These are phyloP conservation scores for Hyles euphorbiae DNA, from an alignment of 1,140 invertebrate species.

Conservation along the genomic window DNA sequence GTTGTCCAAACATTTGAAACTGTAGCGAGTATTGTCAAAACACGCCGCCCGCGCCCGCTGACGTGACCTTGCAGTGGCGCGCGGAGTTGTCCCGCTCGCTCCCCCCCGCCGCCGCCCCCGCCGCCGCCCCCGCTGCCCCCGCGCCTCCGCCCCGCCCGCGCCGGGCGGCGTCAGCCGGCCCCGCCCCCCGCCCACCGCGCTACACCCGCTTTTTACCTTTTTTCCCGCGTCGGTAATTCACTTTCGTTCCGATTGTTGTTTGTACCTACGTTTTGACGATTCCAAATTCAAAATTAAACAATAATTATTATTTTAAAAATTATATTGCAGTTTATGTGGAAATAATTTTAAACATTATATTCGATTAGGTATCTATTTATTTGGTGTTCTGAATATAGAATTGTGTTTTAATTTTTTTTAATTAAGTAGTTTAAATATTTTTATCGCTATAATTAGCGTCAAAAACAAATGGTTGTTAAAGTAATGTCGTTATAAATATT, in stretches of 20 bases:
- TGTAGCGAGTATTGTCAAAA: too few species aligned
- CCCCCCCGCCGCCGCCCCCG: conserved; percentile 1
- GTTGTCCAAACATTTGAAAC: background rate
- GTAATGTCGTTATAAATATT: too few species aligned
- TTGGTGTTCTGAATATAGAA: too few species aligned
- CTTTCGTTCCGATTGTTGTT: conserved; percentile 23
- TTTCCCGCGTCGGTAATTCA: conserved; percentile 33
- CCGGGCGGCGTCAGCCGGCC: conserved; percentile 32
- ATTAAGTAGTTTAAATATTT: too few species aligned
- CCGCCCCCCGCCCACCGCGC: conserved; percentile 50
- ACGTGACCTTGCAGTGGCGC: conserved; percentile 38
- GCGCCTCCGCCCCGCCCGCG: conserved; percentile 35
- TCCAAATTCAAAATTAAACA: background rate
- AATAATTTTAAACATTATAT: too few species aligned
- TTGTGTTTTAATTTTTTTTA: too few species aligned
- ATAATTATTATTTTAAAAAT: too few species aligned
- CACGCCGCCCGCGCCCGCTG: conserved; percentile 5
- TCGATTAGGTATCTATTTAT: too few species aligned
- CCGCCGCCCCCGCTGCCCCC: background rate
- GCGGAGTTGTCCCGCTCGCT: conserved; percentile 17
- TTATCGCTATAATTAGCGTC: too few species aligned
- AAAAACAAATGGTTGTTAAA: too few species aligned
- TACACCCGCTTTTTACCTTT: conserved; percentile 38
- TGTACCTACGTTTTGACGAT: conserved; percentile 15
- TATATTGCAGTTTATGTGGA: too few species aligned